Conservation (phyloP, 30 jellyfish, hydroid and myxozoan species). For the Aurelia sp. region DNA sequence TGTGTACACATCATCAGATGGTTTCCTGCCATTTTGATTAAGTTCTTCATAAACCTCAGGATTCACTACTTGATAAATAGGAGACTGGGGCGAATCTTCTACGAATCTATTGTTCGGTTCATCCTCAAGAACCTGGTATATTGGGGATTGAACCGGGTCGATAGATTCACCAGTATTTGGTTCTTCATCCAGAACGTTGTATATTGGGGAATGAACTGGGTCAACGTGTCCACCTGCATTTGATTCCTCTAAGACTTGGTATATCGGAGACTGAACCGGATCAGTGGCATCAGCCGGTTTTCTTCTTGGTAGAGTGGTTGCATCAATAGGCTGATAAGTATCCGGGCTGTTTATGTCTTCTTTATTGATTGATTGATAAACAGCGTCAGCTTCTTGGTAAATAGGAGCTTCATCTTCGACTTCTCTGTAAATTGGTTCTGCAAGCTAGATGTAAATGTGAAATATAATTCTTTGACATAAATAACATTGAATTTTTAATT, state of each 20-base stretch:
- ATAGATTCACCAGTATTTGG: neutral
- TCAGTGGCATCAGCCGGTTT: neutral
- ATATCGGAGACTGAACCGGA: conserved; percentile 1
- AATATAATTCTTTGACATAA: no score
- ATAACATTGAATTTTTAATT: no score
- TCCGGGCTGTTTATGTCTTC: conserved; percentile 3
- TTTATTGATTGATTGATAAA: conserved; percentile 19
- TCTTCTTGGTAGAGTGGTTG: neutral
- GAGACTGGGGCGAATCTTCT: conserved; percentile 25
- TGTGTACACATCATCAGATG: no score
- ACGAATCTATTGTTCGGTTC: neutral
- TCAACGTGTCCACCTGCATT: neutral
- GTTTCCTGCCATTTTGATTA: no score
- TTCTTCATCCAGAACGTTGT: neutral
- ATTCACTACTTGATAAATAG: conserved; percentile 13
- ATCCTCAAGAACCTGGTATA: neutral
- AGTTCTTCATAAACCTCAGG: no score
- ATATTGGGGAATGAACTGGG: conserved; percentile 32
- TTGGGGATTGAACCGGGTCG: conserved; percentile 7
- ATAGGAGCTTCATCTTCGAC: conserved; percentile 25
- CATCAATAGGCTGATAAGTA: conserved; percentile 13
- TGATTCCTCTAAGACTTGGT: neutral
- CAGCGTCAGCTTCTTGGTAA: conserved; percentile 14
- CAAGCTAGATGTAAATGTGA: no score
- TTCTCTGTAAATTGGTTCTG: conserved; percentile 53